A percentile compares a stretch with the other conserved stretches of the same genome.
Evolutionary conservation across 64 coral and sea anemone species (phyloP).

Genomic region (Hydrozoanthus tunicans): DNA sequence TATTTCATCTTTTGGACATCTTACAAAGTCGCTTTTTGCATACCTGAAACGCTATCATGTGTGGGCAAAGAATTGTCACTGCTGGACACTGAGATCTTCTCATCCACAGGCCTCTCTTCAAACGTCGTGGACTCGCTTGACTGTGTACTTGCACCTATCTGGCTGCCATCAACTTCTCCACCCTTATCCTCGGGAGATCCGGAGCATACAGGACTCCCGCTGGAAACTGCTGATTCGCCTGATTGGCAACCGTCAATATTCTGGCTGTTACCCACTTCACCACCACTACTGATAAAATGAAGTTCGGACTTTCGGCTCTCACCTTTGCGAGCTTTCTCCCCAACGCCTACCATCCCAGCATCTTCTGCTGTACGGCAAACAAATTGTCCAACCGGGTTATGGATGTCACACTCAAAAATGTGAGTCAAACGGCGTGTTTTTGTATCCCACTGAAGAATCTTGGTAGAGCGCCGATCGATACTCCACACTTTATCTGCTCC

Average conservation of each 20-base stretch:
- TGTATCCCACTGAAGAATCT: conserved; percentile 88
- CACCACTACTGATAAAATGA: background rate
- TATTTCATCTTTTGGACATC: background rate
- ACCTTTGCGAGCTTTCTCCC: background rate
- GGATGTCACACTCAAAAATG: conserved; percentile 75
- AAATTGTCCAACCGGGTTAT: conserved; percentile 64
- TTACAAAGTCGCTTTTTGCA: background rate
- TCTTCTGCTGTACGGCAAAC: conserved; percentile 49
- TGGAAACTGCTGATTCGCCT: background rate
- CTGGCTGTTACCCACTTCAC: background rate
- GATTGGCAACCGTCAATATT: background rate
- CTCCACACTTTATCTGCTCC: conserved; percentile 72
- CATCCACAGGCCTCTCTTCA: background rate
- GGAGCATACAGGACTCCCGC: background rate
- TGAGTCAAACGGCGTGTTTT: conserved; percentile 68
- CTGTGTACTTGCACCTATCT: too few species aligned
- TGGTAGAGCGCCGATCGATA: conserved; percentile 77
- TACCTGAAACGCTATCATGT: background rate
- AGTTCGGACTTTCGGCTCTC: background rate
- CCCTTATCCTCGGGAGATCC: background rate
- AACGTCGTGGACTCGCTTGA: too few species aligned
- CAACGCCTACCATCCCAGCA: background rate
- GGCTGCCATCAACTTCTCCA: background rate
- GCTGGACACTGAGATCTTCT: background rate
- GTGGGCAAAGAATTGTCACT: background rate